phyloP scores from a whole-genome alignment of 2,888 invertebrate genomes.

The Alitta virens region DNA sequence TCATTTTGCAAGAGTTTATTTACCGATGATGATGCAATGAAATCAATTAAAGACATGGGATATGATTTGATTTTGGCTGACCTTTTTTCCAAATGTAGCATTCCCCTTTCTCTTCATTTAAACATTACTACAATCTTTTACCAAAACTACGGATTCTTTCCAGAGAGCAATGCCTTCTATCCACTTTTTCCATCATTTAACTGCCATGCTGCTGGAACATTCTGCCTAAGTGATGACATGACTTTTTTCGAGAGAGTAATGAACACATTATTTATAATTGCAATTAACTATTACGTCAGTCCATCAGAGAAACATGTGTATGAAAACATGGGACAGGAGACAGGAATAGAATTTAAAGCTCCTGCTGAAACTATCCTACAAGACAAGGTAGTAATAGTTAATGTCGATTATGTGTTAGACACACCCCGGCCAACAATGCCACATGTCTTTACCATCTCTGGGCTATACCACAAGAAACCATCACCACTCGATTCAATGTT shows the following conservation, averaged over 20 bases:
- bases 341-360: neutral
- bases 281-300: neutral
- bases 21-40: neutral
- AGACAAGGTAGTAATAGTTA: neutral
- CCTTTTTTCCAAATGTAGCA: neutral
- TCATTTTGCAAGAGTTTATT: slow-evolving; percentile 1
- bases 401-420: neutral
- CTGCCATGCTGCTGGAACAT: neutral
- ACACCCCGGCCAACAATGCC: neutral
- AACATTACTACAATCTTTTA: slow-evolving; percentile 7
- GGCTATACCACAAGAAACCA: neutral
- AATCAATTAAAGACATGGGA: neutral
- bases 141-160: neutral
- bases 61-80: slow-evolving; percentile 6
- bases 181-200: slow-evolving; percentile 6
- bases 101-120: neutral
- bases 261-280: neutral
- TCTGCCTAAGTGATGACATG: neutral
- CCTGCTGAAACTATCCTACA: neutral
- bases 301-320: too few relatives aligned
- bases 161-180: neutral
- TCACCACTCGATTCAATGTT: neutral
- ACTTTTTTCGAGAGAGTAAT: neutral
- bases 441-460: neutral
- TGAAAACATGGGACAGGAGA: too few relatives aligned